Conservation (phyloP, 2,888 invertebrate species). For the Punctoribates punctum region DNA sequence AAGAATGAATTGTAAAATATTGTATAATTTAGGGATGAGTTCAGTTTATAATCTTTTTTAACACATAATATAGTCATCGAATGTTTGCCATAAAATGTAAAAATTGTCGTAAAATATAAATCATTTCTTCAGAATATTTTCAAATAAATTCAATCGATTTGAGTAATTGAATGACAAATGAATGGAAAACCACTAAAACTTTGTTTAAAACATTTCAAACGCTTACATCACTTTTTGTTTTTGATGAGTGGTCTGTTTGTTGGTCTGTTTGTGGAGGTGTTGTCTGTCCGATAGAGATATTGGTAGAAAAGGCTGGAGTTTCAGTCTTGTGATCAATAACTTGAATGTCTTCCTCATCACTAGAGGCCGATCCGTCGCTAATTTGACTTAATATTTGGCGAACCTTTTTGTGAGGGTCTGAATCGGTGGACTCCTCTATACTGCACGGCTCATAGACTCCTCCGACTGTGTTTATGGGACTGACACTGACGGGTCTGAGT, state of each 20-base stretch:
- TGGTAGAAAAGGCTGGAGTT: not conserved
- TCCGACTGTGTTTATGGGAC: slow-evolving; percentile 10
- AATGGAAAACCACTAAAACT: not conserved
- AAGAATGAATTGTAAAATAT: not conserved
- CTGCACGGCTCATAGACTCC: slow-evolving; percentile 25
- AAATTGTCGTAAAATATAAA: not conserved
- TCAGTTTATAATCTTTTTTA: not conserved
- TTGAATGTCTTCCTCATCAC: slow-evolving; percentile 16
- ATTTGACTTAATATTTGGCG: slow-evolving; percentile 12
- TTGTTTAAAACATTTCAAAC: not conserved
- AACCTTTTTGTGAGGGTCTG: not conserved
- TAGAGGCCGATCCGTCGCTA: not conserved
- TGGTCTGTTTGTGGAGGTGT: not conserved
- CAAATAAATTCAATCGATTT: too few relatives aligned
- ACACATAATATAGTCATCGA: not conserved
- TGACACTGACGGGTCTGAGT: slow-evolving; percentile 18
- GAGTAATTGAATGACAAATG: too few relatives aligned
- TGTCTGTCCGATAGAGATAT: not conserved
- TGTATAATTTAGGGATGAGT: slow-evolving; percentile 6
- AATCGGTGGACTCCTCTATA: slow-evolving; percentile 5
- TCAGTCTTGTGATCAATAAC: slow-evolving; percentile 6
- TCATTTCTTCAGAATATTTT: not conserved
- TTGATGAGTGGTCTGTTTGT: not conserved
- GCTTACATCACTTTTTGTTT: not conserved
- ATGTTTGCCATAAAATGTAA: not conserved